Evolutionary conservation across 2,888 invertebrate genomes (phyloP).

Genomic region (Noctua fimbriata): DNA sequence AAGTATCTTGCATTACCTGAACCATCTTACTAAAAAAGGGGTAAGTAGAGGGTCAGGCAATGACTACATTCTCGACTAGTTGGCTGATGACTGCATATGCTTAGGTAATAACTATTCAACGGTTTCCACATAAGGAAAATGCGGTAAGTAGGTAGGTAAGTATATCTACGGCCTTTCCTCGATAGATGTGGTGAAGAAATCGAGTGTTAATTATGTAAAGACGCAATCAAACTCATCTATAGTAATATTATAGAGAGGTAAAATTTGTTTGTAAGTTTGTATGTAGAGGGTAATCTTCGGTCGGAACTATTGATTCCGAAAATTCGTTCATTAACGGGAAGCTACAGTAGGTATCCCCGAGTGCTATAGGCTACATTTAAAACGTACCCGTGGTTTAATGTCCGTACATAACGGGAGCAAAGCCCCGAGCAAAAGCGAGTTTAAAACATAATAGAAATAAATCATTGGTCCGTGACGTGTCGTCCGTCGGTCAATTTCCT

Average conservation of each 20-base stretch:
- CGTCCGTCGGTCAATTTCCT: no score
- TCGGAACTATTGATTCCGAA: no score
- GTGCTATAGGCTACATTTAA: no score
- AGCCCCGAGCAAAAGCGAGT: no score
- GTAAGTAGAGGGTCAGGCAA: background rate
- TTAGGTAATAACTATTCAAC: constrained; percentile 2
- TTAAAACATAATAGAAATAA: background rate
- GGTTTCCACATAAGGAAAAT: constrained; percentile 6
- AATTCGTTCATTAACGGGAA: no score
- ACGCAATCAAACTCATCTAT: background rate
- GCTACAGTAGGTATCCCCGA: no score
- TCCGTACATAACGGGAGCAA: no score
- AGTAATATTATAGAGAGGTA: no score
- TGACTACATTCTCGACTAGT: background rate
- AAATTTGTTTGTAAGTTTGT: no score
- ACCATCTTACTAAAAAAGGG: background rate
- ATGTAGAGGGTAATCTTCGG: no score
- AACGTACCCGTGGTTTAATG: no score
- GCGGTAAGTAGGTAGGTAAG: background rate
- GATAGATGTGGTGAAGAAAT: constrained; percentile 6
- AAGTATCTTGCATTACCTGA: background rate
- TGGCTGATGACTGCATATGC: background rate
- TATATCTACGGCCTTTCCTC: background rate
- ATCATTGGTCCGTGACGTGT: background rate
- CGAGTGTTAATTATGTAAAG: background rate